Evolutionary conservation across 2,888 invertebrate species (phyloP).

Genomic region (Dryobotodes eremita): DNA sequence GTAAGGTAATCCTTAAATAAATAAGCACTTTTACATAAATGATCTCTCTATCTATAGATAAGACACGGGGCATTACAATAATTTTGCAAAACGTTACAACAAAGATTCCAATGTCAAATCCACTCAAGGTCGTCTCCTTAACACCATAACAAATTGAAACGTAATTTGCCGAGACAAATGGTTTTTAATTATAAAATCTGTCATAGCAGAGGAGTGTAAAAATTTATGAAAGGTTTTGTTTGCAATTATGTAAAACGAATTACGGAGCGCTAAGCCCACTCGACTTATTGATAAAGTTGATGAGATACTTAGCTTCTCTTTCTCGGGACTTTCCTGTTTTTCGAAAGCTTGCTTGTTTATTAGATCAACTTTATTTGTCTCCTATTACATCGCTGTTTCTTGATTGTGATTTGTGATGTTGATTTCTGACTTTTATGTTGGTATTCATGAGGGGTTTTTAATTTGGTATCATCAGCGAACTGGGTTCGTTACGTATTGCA

Average conservation of each 20-base stretch:
- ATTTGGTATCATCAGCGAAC: background rate
- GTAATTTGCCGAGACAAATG: constrained; percentile 67
- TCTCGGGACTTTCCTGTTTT: constrained; percentile 7
- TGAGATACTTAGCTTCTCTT: constrained; percentile 40
- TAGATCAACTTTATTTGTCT: constrained; percentile 11
- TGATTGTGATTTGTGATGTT: background rate
- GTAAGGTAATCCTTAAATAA: background rate
- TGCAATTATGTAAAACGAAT: constrained; percentile 69
- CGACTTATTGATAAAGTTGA: constrained; percentile 50
- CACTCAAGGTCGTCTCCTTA: constrained; percentile 29
- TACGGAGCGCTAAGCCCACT: constrained; percentile 51
- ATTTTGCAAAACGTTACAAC: constrained; percentile 10
- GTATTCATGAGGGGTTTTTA: background rate
- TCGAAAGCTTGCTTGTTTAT: constrained; percentile 16
- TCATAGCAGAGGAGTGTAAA: constrained; percentile 58
- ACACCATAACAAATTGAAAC: constrained; percentile 54
- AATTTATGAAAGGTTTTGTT: constrained; percentile 69
- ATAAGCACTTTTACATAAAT: background rate
- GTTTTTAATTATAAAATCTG: constrained; percentile 70
- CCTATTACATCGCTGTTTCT: background rate
- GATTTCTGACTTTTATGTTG: background rate
- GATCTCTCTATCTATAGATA: background rate
- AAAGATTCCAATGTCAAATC: constrained; percentile 37
- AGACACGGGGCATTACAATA: background rate
- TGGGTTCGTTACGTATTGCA: background rate